These are phyloP conservation scores for Tridacna crocea DNA, from an alignment of 2,888 invertebrate species.

Conservation along the genomic window DNA sequence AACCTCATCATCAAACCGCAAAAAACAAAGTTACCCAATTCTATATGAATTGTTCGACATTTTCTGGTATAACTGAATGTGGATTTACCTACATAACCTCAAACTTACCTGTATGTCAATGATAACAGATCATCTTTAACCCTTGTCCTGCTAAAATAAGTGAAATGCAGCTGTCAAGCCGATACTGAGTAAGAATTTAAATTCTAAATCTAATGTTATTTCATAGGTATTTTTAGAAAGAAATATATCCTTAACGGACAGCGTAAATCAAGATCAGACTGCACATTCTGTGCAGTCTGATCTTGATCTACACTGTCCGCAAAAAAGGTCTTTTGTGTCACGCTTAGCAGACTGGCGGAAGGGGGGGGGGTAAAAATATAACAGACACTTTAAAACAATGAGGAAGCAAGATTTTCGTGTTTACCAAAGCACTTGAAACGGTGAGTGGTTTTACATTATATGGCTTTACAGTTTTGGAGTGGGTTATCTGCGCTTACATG, in stretches of 20 bases:
- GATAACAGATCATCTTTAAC: not conserved
- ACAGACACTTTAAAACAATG: conserved; percentile 28
- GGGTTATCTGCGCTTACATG: conserved; percentile 32
- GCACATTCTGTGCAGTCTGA: too few species aligned
- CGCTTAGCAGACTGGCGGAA: too few species aligned
- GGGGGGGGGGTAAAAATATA: too few species aligned
- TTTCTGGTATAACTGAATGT: not conserved
- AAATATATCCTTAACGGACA: too few species aligned
- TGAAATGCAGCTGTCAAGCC: too few species aligned
- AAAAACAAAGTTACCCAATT: conserved; percentile 2
- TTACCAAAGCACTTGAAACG: conserved; percentile 21
- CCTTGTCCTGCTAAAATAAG: too few species aligned
- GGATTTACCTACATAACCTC: not conserved
- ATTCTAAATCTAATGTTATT: too few species aligned
- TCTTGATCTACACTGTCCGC: too few species aligned
- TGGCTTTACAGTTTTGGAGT: conserved; percentile 43
- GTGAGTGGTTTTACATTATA: conserved; percentile 41
- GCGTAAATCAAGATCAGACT: too few species aligned
- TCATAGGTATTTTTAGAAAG: too few species aligned
- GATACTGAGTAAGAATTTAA: too few species aligned
- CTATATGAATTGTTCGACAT: not conserved
- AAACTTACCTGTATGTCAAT: not conserved
- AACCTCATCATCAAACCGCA: not conserved
- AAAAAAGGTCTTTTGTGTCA: too few species aligned
- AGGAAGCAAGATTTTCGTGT: conserved; percentile 25